phyloP scores from a whole-genome alignment of 2,888 invertebrate species.

The Diplazon laetatorius region DNA sequence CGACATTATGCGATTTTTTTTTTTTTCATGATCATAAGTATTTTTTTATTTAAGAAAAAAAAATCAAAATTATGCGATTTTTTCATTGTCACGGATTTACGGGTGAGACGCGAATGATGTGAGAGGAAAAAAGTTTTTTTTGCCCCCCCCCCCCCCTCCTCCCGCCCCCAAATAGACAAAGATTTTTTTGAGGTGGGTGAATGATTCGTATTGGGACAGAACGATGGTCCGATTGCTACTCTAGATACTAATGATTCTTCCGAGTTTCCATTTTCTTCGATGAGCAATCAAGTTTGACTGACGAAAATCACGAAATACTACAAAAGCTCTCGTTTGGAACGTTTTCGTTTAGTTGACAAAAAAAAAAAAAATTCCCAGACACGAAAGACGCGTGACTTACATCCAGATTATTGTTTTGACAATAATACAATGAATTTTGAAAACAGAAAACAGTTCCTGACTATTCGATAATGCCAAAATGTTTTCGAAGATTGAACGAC shows the following conservation, averaged over 20 bases:
- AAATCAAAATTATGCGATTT: neutral
- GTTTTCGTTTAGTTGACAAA: conserved; percentile 36
- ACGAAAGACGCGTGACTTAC: conserved; percentile 50
- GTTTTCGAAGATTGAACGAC: neutral
- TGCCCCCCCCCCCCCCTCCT: no score
- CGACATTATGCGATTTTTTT: no score
- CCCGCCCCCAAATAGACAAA: no score
- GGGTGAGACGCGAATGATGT: neutral
- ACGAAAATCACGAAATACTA: conserved; percentile 74
- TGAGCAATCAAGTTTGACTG: conserved; percentile 46
- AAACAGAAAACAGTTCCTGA: no score
- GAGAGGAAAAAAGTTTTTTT: conserved; percentile 3
- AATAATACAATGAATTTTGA: no score
- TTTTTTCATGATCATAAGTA: no score
- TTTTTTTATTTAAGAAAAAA: no score
- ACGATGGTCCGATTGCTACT: conserved; percentile 11
- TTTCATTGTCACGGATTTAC: neutral
- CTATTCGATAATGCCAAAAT: neutral
- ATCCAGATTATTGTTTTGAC: no score
- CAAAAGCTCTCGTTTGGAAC: conserved; percentile 29
- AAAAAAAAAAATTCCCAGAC: conserved; percentile 25
- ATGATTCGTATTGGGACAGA: neutral
- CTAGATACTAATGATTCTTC: no score
- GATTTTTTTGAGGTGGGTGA: neutral
- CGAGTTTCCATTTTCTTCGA: conserved; percentile 32